Evolutionary conservation across 1,140 invertebrate genomes (phyloP), one percentile per base, ranked within the genome.

Genomic region (Pseudobourletiella spinata): DNA sequence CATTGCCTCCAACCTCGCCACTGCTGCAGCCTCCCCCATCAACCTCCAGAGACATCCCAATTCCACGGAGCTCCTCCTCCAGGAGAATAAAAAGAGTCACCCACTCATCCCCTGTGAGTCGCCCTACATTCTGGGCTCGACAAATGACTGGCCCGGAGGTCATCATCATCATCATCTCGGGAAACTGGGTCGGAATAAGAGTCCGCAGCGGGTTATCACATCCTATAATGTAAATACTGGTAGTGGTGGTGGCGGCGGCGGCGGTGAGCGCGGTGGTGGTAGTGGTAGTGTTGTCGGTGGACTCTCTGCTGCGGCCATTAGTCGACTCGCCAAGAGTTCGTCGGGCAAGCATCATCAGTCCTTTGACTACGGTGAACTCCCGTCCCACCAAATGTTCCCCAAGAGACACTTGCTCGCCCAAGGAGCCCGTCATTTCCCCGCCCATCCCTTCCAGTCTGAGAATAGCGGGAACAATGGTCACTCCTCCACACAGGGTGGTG

Each of bases 281-380:
- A 60, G 29, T 29, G 35, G 62, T 55, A 61, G 29, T 32, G 46
- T 61, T 46, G 22, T n/a, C 24, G 29, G 46, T 20, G 32, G 35
- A 44, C 30, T 50, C 44, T 14, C 20, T 32, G 24, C 8, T 22
- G 54, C 44, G 32, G 51, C 29, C 28, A 50, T 20, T 14, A 24
- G 14, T 26, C 16, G 32, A 32, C 52, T 39, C 14, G 52, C 11
- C 3, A 58, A 48, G 39, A 58, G 25, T 26, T 6, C 3, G 39
- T 26, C 2, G 3, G 39, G 29, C 4, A 46, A 42, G 16, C 6
- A 16, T 26, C 61, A 68, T 39, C 57, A 57, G 42, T 63, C 60
- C 14, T 68, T 68, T 61, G 67, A 68, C 54, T 68, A 68, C 32
- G 67, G 67, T 29, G 67, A 68, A 61, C 58, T 68, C 3, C 67